These are phyloP conservation scores for Carapus acus DNA, from an alignment of 2,797 vertebrate genomes.

Conservation along the genomic window DNA sequence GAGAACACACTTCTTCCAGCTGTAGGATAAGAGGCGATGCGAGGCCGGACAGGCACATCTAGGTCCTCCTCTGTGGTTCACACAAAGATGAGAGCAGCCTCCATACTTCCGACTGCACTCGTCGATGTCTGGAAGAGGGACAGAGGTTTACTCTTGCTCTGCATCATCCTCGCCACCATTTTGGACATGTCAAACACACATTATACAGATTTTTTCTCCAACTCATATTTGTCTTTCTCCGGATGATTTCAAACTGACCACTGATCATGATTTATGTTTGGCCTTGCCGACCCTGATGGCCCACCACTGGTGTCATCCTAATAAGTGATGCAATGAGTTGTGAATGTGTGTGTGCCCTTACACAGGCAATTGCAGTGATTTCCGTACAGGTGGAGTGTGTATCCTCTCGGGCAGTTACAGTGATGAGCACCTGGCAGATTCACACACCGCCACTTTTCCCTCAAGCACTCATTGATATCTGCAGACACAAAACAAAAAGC, in stretches of 20 bases:
- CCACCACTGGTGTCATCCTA: no score
- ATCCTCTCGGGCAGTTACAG: conserved; percentile 64
- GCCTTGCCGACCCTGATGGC: no score
- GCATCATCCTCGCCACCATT: no score
- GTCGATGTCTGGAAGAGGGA: conserved; percentile 55
- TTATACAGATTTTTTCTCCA: no score
- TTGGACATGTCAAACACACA: no score
- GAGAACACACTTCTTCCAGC: conserved; percentile 59
- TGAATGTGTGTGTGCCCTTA: neutral
- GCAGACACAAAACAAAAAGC: conserved; percentile 1
- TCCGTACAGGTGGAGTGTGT: conserved; percentile 44
- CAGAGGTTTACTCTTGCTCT: no score
- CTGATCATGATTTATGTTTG: no score
- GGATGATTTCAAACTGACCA: no score
- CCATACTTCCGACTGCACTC: conserved; percentile 62
- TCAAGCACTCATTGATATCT: conserved; percentile 65
- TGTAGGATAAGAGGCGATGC: conserved; percentile 52
- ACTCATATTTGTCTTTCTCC: no score
- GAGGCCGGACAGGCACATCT: conserved; percentile 61
- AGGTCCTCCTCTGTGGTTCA: conserved; percentile 59
- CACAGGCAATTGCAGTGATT: conserved; percentile 56
- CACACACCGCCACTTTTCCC: conserved; percentile 55
- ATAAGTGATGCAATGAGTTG: neutral
- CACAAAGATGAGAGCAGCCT: conserved; percentile 66
- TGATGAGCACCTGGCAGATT: conserved; percentile 63